Conservation (phyloP, 2,113 vertebrate genomes). For the Serilophus lunatus region DNA sequence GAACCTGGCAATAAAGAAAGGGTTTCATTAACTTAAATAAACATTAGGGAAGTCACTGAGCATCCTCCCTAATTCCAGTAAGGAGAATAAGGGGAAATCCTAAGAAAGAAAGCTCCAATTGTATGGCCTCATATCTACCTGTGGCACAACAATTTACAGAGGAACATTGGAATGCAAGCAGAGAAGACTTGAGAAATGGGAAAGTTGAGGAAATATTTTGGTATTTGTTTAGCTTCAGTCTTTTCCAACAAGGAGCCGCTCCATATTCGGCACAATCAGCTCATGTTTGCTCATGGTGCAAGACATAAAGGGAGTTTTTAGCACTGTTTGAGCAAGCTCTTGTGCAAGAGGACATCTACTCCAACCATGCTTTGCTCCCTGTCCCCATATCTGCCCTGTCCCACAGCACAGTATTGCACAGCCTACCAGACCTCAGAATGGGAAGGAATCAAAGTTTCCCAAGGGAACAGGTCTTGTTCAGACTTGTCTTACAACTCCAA, state of each 20-base stretch:
- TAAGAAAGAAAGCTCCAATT: accelerated
- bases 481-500: neutral
- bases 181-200: neutral
- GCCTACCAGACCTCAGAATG: neutral
- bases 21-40: neutral
- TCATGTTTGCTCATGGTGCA: neutral
- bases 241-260: neutral
- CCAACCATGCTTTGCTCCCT: neutral
- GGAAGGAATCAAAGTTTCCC: neutral
- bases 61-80: neutral
- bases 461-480: neutral
- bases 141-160: neutral
- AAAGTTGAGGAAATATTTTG: neutral
- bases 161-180: neutral
- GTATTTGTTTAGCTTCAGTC: neutral
- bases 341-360: neutral
- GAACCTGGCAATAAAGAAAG: neutral
- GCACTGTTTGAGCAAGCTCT: neutral
- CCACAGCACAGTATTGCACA: neutral
- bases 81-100: neutral
- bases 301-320: neutral
- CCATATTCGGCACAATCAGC: neutral
- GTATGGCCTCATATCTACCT: accelerated
- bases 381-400: neutral
- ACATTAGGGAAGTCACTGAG: neutral